Base-by-base conservation (phyloP, 2,113 vertebrate genomes). In the Madoqua kirkii region DNA sequence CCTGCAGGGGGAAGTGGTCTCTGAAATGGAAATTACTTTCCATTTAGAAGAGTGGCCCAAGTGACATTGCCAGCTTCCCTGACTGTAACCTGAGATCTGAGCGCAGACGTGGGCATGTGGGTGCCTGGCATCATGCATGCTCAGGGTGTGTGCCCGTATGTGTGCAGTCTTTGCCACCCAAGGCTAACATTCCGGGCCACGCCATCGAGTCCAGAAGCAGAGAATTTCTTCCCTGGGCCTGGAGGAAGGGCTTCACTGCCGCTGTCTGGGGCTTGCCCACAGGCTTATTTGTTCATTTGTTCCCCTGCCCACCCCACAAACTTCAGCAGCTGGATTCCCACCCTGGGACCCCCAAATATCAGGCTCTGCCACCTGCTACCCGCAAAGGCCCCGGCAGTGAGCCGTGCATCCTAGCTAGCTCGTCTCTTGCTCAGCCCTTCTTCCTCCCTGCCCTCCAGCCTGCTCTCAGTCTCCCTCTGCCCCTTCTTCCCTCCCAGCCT, bases 131-230 rank as follows among this genome's bases (percentile, higher is more conserved):
- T n/a, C 57, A 25, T 2, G 23, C 45, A 9, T 3, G 55, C 87
- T 14, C 15, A 0, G 4, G 10, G 54, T 12, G 0, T 0, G 23
- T n/a, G 93, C 27, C 62, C 3, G 1, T 7, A 4, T 0, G 21
- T 1, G 13, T 1, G 3, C 14, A 19, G 19, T 9, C 60, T 85
- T 29, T 67, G n/a, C 57, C 10, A 7, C 87, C 40, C 0, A 9
- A 36, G 9, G 12, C 78, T 27, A 27, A 21, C 67, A n/a, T 57
- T 15, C 64, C 10, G 21, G 36, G 76, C 64, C 40, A 3, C 7
- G 19, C 0, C 23, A 4, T 43, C 36, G 6, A 3, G 9, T n/a
- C 62, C 79, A 33, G 90, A 89, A 33, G 19, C 19, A 7, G 33
- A 14, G 7, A 3, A 0, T 6, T 6, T n/a, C 74, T 25, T 55